Conservation (phyloP, 1,140 invertebrate genomes). For the Pogonomyrmex californicus region DNA sequence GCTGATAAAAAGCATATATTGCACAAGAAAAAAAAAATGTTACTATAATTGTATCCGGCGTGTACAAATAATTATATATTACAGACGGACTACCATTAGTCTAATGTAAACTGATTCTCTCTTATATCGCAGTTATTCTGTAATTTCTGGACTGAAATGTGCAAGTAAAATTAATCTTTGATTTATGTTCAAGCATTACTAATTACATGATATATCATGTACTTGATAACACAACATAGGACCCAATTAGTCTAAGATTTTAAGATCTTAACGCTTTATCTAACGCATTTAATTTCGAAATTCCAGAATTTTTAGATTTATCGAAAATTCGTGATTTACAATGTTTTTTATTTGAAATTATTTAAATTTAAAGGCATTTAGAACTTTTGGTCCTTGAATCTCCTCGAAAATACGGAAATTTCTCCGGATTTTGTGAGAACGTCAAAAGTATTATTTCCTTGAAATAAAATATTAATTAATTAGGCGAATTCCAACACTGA, state of each 20-base stretch:
- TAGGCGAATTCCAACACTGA: not conserved
- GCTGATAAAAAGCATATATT: constrained; percentile 27
- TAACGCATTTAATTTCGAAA: not conserved
- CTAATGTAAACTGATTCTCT: constrained; percentile 30
- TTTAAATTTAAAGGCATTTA: not conserved
- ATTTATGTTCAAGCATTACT: not conserved
- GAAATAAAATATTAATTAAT: constrained; percentile 7
- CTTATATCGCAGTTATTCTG: not conserved
- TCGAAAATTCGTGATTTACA: not conserved
- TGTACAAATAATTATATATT: not conserved
- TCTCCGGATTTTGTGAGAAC: not conserved
- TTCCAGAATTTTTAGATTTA: not conserved
- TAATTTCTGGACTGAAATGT: not conserved
- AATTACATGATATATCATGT: constrained; percentile 3
- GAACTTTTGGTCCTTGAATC: not conserved
- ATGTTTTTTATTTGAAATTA: not conserved
- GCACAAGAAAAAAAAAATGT: constrained; percentile 11
- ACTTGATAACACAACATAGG: not conserved
- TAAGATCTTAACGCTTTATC: not conserved
- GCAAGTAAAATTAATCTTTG: constrained; percentile 29
- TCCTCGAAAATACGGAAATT: not conserved
- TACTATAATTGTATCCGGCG: constrained; percentile 39
- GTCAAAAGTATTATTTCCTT: not conserved
- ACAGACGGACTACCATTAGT: constrained; percentile 18
- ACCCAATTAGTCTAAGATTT: not conserved